Conservation (phyloP, 2,888 invertebrate species). For the Luperina testacea region DNA sequence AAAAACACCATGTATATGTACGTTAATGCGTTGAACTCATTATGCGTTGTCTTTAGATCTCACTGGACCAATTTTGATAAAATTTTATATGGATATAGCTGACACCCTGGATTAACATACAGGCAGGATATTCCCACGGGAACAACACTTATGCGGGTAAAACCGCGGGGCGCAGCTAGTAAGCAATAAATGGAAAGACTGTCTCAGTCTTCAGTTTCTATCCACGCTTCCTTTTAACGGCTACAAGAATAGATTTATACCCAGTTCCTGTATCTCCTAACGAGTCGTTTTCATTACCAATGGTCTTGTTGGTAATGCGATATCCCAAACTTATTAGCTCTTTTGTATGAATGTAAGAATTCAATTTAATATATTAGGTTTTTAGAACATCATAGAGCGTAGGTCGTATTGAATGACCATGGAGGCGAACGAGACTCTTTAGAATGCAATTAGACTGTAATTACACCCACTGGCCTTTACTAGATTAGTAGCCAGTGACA, state of each 20-base stretch:
- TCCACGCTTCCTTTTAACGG: not conserved
- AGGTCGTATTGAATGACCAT: conserved; percentile 1
- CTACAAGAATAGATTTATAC: conserved; percentile 14
- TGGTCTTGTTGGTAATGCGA: not conserved
- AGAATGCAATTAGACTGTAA: conserved; percentile 45
- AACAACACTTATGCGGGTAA: too few species aligned
- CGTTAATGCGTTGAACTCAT: not conserved
- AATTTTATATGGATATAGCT: too few species aligned
- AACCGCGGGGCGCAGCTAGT: not conserved
- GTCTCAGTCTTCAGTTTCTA: not conserved
- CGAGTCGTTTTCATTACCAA: not conserved
- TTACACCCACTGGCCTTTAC: conserved; percentile 47
- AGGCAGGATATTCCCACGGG: too few species aligned
- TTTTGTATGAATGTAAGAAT: not conserved
- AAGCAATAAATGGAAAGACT: not conserved
- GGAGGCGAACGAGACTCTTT: conserved; percentile 27
- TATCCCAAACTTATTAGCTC: not conserved
- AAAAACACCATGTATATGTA: not conserved
- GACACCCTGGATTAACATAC: too few species aligned
- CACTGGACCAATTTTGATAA: too few species aligned
- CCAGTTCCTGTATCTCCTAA: not conserved
- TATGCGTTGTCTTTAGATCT: not conserved
- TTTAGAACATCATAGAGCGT: not conserved
- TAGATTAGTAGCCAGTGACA: conserved; percentile 28
- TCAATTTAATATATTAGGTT: not conserved